A percentile compares a stretch with the other conserved stretches of the same genome.
Conservation (phyloP, 2,888 invertebrate species). For the Erebia palarica region DNA sequence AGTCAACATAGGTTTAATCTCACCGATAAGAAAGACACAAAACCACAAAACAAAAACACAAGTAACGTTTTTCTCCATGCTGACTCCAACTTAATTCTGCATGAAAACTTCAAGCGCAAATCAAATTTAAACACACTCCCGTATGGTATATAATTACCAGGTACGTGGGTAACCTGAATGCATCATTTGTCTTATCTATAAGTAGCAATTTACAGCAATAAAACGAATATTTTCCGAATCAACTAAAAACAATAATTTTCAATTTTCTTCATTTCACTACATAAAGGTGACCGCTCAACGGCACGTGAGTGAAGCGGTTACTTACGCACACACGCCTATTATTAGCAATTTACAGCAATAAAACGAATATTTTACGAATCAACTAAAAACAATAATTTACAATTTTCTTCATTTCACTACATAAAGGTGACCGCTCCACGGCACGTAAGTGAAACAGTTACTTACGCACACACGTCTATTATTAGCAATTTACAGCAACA, state of each 20-base stretch:
- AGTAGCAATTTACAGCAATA: constrained; percentile 4
- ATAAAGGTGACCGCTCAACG: background rate
- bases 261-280: background rate
- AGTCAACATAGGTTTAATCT: background rate
- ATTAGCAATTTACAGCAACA: constrained; percentile 2
- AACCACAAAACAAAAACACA: background rate
- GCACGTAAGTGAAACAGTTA: background rate
- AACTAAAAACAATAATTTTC: background rate
- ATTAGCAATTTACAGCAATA: constrained; percentile 5
- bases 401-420: background rate
- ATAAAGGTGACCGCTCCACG: background rate
- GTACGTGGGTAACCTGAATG: constrained; percentile 12
- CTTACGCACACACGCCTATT: background rate
- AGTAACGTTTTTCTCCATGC: background rate
- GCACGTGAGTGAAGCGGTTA: background rate
- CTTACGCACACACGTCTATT: background rate
- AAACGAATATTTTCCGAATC: background rate
- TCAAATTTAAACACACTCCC: constrained; percentile 18
- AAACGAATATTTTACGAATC: background rate
- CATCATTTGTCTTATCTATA: constrained; percentile 9
- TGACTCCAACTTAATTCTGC: background rate
- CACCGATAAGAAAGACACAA: background rate
- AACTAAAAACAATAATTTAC: background rate
- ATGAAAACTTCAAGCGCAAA: background rate
- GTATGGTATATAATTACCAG: constrained; percentile 12